phyloP scores from a whole-genome alignment of 2,888 invertebrate species.

The Morpho helenor region DNA sequence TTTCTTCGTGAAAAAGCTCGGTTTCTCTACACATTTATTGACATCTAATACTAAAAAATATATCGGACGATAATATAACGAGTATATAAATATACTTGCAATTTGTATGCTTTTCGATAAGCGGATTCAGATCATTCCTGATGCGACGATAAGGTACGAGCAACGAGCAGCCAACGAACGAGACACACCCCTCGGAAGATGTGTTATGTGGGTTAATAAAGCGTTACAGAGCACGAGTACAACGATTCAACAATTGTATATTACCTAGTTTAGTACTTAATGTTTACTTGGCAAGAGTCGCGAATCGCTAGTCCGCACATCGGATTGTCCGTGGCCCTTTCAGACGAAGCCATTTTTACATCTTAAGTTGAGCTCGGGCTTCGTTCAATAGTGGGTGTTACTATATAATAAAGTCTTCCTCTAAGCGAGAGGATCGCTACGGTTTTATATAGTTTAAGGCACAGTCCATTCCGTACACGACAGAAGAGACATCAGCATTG shows the following conservation, averaged over 20 bases:
- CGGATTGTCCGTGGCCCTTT: not conserved
- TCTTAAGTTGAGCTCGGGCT: too few relatives aligned
- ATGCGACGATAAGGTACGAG: too few relatives aligned
- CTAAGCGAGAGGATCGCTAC: not conserved
- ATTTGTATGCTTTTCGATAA: too few relatives aligned
- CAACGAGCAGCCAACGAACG: too few relatives aligned
- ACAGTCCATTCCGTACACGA: not conserved
- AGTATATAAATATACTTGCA: too few relatives aligned
- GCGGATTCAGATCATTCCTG: too few relatives aligned
- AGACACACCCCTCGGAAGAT: not conserved
- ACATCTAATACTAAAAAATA: constrained; percentile 26
- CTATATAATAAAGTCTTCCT: not conserved
- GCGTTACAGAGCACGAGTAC: constrained; percentile 8
- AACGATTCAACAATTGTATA: constrained; percentile 52
- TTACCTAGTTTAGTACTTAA: constrained; percentile 19
- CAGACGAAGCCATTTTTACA: not conserved
- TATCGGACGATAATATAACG: not conserved
- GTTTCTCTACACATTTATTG: constrained; percentile 44
- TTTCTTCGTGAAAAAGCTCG: constrained; percentile 59
- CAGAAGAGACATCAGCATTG: not conserved
- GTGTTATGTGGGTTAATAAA: not conserved
- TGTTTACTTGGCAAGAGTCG: constrained; percentile 53
- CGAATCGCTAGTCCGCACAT: not conserved
- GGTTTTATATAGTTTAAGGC: constrained; percentile 1
- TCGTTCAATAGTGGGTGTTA: not conserved